Evolutionary conservation across 2,888 invertebrate species (phyloP).

Genomic region (Noctua janthe): DNA sequence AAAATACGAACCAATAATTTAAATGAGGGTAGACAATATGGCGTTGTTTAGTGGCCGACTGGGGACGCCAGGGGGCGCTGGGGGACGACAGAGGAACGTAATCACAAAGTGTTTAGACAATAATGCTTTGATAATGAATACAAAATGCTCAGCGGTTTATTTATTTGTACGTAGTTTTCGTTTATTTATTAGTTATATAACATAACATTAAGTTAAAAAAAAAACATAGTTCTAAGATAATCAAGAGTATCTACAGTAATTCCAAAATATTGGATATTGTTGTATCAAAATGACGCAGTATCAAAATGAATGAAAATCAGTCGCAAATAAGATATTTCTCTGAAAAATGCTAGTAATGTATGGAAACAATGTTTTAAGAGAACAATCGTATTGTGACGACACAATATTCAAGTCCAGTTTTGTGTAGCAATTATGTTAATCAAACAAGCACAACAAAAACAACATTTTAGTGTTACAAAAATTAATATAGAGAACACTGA

Average conservation of each 20-base stretch:
- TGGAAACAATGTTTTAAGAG: not conserved
- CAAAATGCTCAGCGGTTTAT: conserved; percentile 44
- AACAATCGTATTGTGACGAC: not conserved
- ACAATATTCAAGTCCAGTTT: not conserved
- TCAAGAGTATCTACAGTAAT: not conserved
- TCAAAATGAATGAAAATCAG: not conserved
- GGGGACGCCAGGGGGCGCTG: conserved; percentile 40
- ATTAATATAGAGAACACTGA: not conserved
- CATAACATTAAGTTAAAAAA: not conserved
- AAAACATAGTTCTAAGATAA: not conserved
- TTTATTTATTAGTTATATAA: not conserved
- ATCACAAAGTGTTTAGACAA: conserved; percentile 62
- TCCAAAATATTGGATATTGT: not conserved
- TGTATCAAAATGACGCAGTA: not conserved
- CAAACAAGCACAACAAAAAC: not conserved
- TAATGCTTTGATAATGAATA: conserved; percentile 67
- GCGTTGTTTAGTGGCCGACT: conserved; percentile 68
- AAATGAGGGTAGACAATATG: conserved; percentile 73
- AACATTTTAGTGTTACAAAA: conserved; percentile 7
- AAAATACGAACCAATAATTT: conserved; percentile 75
- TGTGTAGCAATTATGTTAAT: conserved; percentile 23
- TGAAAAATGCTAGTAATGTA: not conserved
- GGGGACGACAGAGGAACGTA: conserved; percentile 52
- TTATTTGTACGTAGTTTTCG: conserved; percentile 14
- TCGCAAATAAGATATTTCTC: not conserved